These are phyloP conservation scores for Cydia splendana DNA, from an alignment of 1,140 invertebrate genomes.

Conservation along the genomic window DNA sequence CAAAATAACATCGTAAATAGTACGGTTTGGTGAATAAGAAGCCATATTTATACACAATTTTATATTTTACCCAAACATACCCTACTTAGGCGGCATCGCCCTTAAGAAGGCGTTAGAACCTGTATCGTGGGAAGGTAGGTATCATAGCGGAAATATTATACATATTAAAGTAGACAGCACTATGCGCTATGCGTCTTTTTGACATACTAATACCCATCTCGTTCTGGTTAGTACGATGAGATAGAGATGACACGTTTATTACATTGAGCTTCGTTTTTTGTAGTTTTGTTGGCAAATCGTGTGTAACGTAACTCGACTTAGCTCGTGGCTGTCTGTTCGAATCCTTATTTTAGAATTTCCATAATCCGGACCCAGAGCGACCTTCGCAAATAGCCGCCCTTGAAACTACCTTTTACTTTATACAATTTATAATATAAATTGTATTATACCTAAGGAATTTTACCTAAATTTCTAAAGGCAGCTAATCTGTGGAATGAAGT, in stretches of 20 bases:
- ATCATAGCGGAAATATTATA: slow-evolving; percentile 1
- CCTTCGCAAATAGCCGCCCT: not conserved
- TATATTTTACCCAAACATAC: not conserved
- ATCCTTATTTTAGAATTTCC: not conserved
- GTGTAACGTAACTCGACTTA: not conserved
- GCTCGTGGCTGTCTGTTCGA: not conserved
- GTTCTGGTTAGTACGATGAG: not conserved
- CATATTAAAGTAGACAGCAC: not conserved
- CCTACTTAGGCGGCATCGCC: not conserved
- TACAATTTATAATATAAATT: no score
- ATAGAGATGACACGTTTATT: not conserved
- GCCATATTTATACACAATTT: no score
- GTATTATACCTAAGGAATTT: no score
- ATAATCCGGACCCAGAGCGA: not conserved
- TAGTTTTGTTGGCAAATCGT: not conserved
- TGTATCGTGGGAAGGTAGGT: not conserved
- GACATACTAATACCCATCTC: not conserved
- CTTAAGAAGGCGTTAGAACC: not conserved
- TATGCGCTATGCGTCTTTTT: not conserved
- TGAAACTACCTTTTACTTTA: not conserved
- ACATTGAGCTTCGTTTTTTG: not conserved
- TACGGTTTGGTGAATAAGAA: no score
- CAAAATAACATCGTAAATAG: no score
- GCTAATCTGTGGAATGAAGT: no score
- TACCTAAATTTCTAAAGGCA: no score